Base-by-base conservation (phyloP, 2,888 invertebrate species). In the Phragmatobia fuliginosa region DNA sequence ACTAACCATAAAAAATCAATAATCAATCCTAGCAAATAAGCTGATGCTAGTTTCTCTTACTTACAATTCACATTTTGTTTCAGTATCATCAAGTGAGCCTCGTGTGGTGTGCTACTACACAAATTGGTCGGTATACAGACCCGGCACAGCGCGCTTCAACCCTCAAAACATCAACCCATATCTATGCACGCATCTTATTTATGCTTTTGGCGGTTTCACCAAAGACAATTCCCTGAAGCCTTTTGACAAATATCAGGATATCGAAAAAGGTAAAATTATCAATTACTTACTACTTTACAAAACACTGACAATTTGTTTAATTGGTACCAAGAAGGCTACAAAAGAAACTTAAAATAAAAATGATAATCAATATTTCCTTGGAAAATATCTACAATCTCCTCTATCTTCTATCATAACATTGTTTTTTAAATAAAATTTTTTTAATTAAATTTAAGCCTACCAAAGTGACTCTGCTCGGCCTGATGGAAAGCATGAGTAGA, bases 161-260 rank as follows among this genome's bases (percentile, higher is more conserved):
- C 98, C 99, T 0, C 98, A 98, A 91, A 98, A 99, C 90, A 99
- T 99, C 90, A 98, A 99, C 95, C 99, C 99, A 0, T 98, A 98
- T 89, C 96, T 99, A 72, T 99, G 99, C 93, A 98, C 98, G 52
- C 98, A 99, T 96, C 96, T 99, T 81, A 96, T 99, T 79, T 99
- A 99, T 92, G 98, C 98, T 10, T 99, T 99, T 90, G 98, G 98
- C 67, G 98, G 98, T 32, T 97, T 98, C 89, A 98, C 98, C 74
- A 98, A 98, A 91, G 98, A 98, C 88, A 98, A 98, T 91, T 97
- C 98, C 28, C 95, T 99, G 83, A 98, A 98, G 82, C 98, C 98
- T 1, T 99, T 98, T 89, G 99, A 99, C 93, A 98, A 98, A 89
- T 99, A 99, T 90, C 99, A 99, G 94, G 99, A 99, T 90, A 97